Base-by-base conservation (phyloP, 2,797 vertebrate genomes). In the Intellagama lesueurii region DNA sequence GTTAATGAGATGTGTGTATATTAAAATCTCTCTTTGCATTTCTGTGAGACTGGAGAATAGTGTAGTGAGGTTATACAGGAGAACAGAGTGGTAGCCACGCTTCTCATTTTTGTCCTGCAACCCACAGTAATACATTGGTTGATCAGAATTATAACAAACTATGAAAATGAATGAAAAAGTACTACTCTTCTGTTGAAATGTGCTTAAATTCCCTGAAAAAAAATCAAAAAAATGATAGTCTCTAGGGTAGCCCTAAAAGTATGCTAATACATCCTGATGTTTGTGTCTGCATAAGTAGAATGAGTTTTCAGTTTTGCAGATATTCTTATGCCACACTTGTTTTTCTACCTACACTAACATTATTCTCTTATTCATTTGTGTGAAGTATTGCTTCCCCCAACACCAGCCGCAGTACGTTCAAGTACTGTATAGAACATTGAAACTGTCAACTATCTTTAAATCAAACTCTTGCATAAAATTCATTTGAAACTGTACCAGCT, bases 271-370 rank as follows among this genome's bases (percentile, higher is more conserved):
- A 40, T 40, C 40, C 3, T 22, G 35, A 83, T 40, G 35, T 76
- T 44, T 85, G 84, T 93, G 93, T 90, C 82, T 79, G 91, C 92
- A 56, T 72, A 11, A n/a, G 70, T 86, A 94, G 84, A 94, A 73
- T 94, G 93, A 92, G 95, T 92, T 93, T 93, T 93, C 95, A 95
- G 95, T 96, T 96, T 96, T 92, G 95, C 96, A 91, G 92, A 93
- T 91, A 90, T 95, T 92, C 91, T 93, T 84, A 95, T 94, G 93
- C 22, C 96, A 93, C 94, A 93, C 94, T 90, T 92, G 96, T 96
- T 94, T 87, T 22, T 95, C 94, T 95, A 94, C 89, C 93, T 80
- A 7, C 2, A 87, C 30, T 86, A 66, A 49, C 11, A 22, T 68
- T 87, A 70, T 73, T 69, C n/a, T 81, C 4, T 81, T 72, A 11